phyloP scores from a whole-genome alignment of 2,113 vertebrate species.

The Macroglossus sobrinus region DNA sequence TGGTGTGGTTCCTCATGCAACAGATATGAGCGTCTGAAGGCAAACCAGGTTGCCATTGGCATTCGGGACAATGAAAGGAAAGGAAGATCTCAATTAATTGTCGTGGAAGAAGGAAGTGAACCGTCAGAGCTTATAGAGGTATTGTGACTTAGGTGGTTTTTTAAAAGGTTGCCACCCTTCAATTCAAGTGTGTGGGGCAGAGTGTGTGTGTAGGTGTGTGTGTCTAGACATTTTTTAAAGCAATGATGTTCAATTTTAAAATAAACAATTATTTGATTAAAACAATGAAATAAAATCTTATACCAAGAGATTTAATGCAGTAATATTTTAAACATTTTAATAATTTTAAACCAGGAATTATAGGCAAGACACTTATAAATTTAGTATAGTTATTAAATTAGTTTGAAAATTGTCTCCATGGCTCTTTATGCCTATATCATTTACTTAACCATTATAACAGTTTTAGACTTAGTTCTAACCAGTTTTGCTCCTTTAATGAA shows the following conservation, averaged over 20 bases:
- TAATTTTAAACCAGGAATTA: constrained; percentile 17
- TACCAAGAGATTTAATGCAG: background rate
- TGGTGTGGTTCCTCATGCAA: constrained; percentile 94
- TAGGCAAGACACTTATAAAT: background rate
- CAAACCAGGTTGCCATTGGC: constrained; percentile 88
- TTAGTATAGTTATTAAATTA: constrained; percentile 13
- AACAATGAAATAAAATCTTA: constrained; percentile 23
- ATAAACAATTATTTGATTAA: background rate
- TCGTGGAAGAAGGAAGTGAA: constrained; percentile 90
- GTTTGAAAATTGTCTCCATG: background rate
- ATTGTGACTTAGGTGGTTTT: background rate
- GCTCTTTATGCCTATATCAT: background rate
- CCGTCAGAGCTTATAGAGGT: constrained; percentile 83
- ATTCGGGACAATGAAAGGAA: constrained; percentile 94
- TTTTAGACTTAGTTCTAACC: background rate
- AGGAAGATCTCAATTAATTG: constrained; percentile 85
- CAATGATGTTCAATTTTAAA: background rate
- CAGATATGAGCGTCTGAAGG: constrained; percentile 92
- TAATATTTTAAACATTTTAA: constrained; percentile 27
- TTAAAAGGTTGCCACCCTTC: background rate
- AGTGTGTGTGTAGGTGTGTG: background rate
- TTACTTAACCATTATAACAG: background rate
- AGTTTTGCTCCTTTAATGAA: background rate
- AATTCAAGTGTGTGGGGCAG: background rate
- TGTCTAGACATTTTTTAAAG: background rate